Evolutionary conservation across 2,797 vertebrate species (phyloP).

Genomic region (Acipenser ruthenus): DNA sequence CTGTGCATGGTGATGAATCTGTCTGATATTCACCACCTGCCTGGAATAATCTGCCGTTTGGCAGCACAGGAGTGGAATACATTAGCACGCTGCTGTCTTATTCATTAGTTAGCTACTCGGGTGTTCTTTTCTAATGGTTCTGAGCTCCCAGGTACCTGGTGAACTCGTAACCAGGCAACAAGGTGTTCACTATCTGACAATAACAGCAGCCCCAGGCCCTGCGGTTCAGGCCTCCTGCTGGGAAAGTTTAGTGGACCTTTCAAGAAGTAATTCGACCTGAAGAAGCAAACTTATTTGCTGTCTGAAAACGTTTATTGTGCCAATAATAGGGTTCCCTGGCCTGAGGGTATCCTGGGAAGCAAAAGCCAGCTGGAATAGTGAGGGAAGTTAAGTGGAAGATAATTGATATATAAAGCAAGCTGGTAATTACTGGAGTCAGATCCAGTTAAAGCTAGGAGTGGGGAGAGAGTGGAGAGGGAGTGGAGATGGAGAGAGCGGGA

Average conservation of each 20-base stretch:
- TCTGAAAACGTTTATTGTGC: background rate
- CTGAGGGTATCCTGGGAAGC: constrained; percentile 1
- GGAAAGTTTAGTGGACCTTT: background rate
- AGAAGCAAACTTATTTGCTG: background rate
- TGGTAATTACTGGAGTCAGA: constrained; percentile 14
- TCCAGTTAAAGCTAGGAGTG: background rate
- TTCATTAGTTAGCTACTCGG: too few relatives aligned
- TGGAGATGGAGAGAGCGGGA: background rate
- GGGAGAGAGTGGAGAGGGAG: background rate
- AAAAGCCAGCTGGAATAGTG: background rate
- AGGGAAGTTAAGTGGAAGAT: background rate
- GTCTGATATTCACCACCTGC: too few relatives aligned
- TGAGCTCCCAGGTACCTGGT: too few relatives aligned
- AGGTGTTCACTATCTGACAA: too few relatives aligned
- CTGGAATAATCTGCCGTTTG: too few relatives aligned
- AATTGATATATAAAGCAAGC: constrained; percentile 14
- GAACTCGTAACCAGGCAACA: too few relatives aligned
- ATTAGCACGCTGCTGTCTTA: too few relatives aligned
- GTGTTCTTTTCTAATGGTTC: too few relatives aligned
- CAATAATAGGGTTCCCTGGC: background rate
- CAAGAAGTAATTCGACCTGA: background rate
- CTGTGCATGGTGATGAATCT: too few relatives aligned
- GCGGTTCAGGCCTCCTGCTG: too few relatives aligned
- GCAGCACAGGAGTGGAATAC: too few relatives aligned
- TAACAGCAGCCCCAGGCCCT: too few relatives aligned